These are phyloP conservation scores for Elanus axillaris DNA, from an alignment of 2,113 vertebrate genomes.

Conservation along the genomic window DNA sequence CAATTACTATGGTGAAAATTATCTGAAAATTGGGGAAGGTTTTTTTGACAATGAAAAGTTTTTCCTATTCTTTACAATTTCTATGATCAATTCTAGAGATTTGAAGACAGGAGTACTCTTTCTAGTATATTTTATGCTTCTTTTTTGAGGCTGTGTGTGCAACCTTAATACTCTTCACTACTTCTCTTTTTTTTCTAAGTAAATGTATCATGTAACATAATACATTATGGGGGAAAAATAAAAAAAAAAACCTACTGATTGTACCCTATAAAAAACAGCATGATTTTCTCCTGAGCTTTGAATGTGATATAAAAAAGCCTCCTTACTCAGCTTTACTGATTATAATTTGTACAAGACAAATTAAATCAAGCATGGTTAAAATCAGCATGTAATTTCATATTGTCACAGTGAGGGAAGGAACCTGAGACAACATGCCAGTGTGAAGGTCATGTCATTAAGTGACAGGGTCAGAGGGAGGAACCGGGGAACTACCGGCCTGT, in stretches of 20 bases:
- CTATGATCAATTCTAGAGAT: not conserved
- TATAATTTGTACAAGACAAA: not conserved
- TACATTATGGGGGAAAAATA: too few species aligned
- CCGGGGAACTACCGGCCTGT: too few species aligned
- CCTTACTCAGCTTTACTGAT: not conserved
- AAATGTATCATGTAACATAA: not conserved
- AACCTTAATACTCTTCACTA: not conserved
- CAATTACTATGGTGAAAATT: not conserved
- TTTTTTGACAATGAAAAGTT: not conserved
- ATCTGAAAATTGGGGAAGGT: not conserved
- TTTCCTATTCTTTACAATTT: not conserved
- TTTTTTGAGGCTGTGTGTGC: not conserved
- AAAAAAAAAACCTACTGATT: not conserved
- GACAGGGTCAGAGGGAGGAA: too few species aligned
- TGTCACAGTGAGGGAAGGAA: not conserved
- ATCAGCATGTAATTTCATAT: not conserved
- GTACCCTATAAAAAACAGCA: not conserved
- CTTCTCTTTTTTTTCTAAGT: not conserved
- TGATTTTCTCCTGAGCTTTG: not conserved
- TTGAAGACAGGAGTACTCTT: not conserved
- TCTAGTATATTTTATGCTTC: not conserved
- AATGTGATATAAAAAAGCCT: not conserved
- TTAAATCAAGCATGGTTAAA: not conserved
- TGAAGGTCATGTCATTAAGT: not conserved
- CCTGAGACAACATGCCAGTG: accelerated